These are phyloP conservation scores for Pristis pectinata DNA, from an alignment of 2,797 vertebrate genomes.

Conservation along the genomic window DNA sequence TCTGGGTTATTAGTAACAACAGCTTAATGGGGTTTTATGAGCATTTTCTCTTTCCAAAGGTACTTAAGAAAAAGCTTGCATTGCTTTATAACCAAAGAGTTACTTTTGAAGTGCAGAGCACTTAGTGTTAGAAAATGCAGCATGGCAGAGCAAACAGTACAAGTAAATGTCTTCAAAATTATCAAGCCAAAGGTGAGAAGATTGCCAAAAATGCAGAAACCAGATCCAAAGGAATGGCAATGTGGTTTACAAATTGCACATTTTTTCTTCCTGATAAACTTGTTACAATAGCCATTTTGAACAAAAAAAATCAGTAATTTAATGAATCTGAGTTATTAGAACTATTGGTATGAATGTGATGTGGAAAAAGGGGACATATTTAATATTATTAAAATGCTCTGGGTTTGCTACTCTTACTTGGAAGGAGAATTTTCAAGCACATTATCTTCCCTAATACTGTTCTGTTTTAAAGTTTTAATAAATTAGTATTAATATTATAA, in stretches of 20 bases:
- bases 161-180: background rate
- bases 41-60: background rate
- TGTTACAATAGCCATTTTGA: background rate
- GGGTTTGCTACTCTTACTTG: background rate
- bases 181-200: background rate
- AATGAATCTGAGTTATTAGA: background rate
- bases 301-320: background rate
- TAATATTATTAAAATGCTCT: constrained; percentile 1
- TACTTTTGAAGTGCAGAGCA: background rate
- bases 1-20: background rate
- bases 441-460: background rate
- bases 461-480: background rate
- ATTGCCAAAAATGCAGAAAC: background rate
- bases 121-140: background rate
- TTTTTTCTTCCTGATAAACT: background rate
- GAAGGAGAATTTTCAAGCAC: background rate
- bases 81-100: background rate
- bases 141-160: background rate
- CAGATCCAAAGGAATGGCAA: background rate
- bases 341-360: background rate
- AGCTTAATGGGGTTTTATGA: background rate
- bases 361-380: background rate
- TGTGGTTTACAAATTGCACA: background rate
- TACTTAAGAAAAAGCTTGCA: background rate
- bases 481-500: background rate